phyloP scores from a whole-genome alignment of 2,888 invertebrate genomes.

The Tanypteryx hageni region DNA sequence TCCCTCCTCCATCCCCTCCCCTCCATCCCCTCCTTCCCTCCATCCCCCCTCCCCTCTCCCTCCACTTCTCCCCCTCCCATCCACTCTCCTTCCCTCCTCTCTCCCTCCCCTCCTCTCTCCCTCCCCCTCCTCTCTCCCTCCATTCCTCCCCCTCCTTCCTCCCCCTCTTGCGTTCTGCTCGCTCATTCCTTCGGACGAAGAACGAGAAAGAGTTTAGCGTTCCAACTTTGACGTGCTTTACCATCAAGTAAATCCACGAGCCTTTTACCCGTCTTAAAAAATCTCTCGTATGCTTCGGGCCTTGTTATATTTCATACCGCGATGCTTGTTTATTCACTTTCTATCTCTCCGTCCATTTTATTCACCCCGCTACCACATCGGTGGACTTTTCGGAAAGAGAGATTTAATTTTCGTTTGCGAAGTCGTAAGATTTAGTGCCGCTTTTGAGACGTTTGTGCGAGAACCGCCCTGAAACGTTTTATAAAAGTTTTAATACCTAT shows the following conservation, averaged over 20 bases:
- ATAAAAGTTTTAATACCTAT: too few species aligned
- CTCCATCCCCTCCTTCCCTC: too few species aligned
- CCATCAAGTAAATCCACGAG: slow-evolving; percentile 33
- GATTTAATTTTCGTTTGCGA: slow-evolving; percentile 30
- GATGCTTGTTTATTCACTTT: background rate
- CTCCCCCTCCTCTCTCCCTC: too few species aligned
- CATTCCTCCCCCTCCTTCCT: slow-evolving; percentile 13
- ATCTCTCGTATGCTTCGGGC: background rate
- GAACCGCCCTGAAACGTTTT: background rate
- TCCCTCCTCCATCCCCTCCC: too few species aligned
- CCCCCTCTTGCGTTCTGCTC: background rate
- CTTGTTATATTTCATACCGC: background rate
- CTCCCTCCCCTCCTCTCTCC: too few species aligned
- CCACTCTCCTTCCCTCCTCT: too few species aligned
- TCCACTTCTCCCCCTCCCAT: slow-evolving; percentile 47
- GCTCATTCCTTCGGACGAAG: background rate
- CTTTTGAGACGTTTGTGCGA: background rate
- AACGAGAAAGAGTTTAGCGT: slow-evolving; percentile 17
- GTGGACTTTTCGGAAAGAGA: background rate
- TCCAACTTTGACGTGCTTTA: slow-evolving; percentile 57
- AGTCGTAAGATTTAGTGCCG: background rate
- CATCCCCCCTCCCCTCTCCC: slow-evolving; percentile 32
- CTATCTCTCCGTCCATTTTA: background rate
- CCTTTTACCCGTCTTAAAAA: slow-evolving; percentile 33
- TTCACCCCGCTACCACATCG: slow-evolving; percentile 2